Evolutionary conservation across 2,888 invertebrate genomes (phyloP), one percentile per base, ranked within the genome.

Genomic region (Ypsolopha scabrella): DNA sequence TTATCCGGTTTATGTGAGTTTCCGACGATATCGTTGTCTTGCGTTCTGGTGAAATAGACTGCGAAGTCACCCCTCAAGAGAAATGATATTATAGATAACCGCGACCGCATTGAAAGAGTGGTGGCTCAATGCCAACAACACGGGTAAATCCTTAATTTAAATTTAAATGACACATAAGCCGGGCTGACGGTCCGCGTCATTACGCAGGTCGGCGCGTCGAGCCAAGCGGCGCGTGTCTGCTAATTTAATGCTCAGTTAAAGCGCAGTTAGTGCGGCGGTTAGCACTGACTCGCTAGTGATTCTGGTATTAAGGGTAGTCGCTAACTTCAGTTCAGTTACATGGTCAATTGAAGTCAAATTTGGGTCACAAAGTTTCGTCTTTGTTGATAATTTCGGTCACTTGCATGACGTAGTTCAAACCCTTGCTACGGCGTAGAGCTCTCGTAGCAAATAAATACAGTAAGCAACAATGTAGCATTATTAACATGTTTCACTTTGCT

Each of bases 131-230:
- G 13, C 70, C 69, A 72, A 67, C 62, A 65, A 54, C 62, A 41
- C 51, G 33, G 7, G 66, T 81, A 82, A 85, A 80, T 72, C 83
- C 82, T 78, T 76, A 75, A 85, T 85, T 85, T 83, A 85, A 85
- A 85, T 85, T 85, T 85, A 85, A 85, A 85, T 82, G 75, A 78
- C 80, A 77, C 66, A 71, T 78, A 80, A 82, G 75, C 77, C 65
- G 55, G n/a, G 56, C 58, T 24, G 58, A 72, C 72, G 73, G 63
- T 62, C 55, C 65, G 67, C 65, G 71, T 70, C 70, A 67, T 70
- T 69, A 66, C 62, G 7, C 45, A 9, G 34, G n/a, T n/a, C 38
- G 50, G 54, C 54, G 57, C 57, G 9, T 14, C 8, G 4, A 11
- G 6, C 13, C 33, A 34, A 8, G 34, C n/a, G 14, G 6, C 10